These are phyloP conservation scores for Neopelma chrysocephalum DNA, from an alignment of 2,797 vertebrate genomes.

Conservation along the genomic window DNA sequence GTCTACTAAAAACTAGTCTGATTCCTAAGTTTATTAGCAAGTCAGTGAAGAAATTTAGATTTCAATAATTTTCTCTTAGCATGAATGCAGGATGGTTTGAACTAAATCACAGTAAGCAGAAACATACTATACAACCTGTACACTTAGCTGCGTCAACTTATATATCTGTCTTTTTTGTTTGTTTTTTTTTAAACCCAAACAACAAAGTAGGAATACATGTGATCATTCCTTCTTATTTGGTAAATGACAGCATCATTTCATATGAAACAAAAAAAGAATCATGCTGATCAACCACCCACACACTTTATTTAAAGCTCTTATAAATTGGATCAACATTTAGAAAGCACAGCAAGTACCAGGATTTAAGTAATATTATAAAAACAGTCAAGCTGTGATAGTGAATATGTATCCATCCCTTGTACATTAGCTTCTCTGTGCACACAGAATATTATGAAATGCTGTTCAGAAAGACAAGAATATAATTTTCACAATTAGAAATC, in stretches of 20 bases:
- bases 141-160: background rate
- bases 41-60: background rate
- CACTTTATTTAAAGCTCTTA: slow-evolving; percentile 38
- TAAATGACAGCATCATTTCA: background rate
- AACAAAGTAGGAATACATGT: background rate
- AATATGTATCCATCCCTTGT: background rate
- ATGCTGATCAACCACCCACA: slow-evolving; percentile 40
- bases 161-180: background rate
- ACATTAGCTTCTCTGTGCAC: background rate
- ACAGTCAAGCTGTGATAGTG: background rate
- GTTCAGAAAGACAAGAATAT: background rate
- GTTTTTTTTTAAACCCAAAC: background rate
- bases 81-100: background rate
- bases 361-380: slow-evolving; percentile 6
- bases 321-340: slow-evolving; percentile 46
- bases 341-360: slow-evolving; percentile 29
- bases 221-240: background rate
- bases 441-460: background rate
- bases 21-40: background rate
- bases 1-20: background rate
- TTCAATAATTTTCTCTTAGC: background rate
- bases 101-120: background rate
- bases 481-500: background rate
- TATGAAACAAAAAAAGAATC: background rate
- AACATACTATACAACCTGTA: background rate